Conservation (phyloP, 2,888 invertebrate genomes). For the Lasioglossum figueresi region DNA sequence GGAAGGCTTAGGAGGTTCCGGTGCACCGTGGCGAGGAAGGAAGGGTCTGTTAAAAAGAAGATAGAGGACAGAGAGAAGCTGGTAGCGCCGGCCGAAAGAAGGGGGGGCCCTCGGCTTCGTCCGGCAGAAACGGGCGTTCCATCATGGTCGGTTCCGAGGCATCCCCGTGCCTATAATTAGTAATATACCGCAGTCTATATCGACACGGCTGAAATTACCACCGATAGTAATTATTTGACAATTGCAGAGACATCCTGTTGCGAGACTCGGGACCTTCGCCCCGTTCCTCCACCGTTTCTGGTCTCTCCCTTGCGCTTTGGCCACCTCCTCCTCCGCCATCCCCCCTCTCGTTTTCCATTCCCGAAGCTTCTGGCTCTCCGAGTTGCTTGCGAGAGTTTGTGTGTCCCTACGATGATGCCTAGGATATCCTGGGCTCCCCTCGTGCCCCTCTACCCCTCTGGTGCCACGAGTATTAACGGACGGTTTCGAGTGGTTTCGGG, state of each 20-base stretch:
- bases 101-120: constrained; percentile 11
- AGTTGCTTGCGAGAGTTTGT: constrained; percentile 21
- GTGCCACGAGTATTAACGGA: constrained; percentile 78
- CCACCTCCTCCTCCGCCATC: constrained; percentile 51
- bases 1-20: constrained; percentile 20
- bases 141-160: constrained; percentile 59
- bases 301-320: constrained; percentile 29
- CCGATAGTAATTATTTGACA: constrained; percentile 79
- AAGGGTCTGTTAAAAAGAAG: neutral
- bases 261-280: constrained; percentile 68
- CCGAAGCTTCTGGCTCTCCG: constrained; percentile 57
- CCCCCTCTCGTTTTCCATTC: constrained; percentile 54
- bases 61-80: constrained; percentile 33
- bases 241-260: constrained; percentile 77
- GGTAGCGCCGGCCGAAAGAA: constrained; percentile 65
- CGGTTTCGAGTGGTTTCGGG: constrained; percentile 77
- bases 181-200: constrained; percentile 77
- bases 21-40: neutral
- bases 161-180: constrained; percentile 74
- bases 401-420: constrained; percentile 49
- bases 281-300: constrained; percentile 51
- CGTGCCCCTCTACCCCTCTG: constrained; percentile 30
- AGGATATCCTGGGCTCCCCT: constrained; percentile 29
- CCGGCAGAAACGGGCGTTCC: constrained; percentile 60
- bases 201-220: constrained; percentile 77